Conservation (phyloP, 1,140 invertebrate species). For the Pristionchus pacificus region DNA sequence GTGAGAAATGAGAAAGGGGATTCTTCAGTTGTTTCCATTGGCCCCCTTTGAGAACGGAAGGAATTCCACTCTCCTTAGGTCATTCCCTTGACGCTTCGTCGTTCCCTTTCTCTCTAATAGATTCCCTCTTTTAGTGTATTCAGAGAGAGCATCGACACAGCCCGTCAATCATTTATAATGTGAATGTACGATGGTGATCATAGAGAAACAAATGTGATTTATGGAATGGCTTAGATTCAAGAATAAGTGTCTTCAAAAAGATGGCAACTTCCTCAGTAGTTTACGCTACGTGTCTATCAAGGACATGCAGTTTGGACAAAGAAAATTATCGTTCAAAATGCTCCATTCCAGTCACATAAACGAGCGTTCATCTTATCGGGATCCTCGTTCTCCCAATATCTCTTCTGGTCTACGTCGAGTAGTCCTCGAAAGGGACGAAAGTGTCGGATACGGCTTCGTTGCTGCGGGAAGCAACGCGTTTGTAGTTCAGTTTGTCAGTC, state of each 20-base stretch:
- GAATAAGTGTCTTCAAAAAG: background rate
- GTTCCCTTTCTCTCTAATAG: no score
- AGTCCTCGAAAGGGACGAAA: slow-evolving; percentile 67
- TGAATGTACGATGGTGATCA: no score
- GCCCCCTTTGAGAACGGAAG: no score
- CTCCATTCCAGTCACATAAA: slow-evolving; percentile 72
- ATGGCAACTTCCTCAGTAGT: background rate
- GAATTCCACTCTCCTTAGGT: no score
- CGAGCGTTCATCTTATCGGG: slow-evolving; percentile 82
- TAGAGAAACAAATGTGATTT: no score
- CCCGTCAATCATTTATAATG: no score
- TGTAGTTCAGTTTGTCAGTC: slow-evolving; percentile 72
- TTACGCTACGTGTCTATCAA: background rate
- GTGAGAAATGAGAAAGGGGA: background rate
- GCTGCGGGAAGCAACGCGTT: slow-evolving; percentile 84
- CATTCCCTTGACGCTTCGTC: no score
- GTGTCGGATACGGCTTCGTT: slow-evolving; percentile 85
- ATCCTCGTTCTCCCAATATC: slow-evolving; percentile 64
- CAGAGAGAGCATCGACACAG: no score
- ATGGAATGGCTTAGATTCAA: slow-evolving; percentile 4
- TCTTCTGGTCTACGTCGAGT: slow-evolving; percentile 74
- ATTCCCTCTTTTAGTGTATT: no score
- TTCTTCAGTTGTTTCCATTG: no score
- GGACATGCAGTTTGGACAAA: background rate
- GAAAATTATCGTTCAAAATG: no score